These are phyloP conservation scores for Raja brachyura DNA, from an alignment of 2,113 vertebrate genomes.

Conservation along the genomic window DNA sequence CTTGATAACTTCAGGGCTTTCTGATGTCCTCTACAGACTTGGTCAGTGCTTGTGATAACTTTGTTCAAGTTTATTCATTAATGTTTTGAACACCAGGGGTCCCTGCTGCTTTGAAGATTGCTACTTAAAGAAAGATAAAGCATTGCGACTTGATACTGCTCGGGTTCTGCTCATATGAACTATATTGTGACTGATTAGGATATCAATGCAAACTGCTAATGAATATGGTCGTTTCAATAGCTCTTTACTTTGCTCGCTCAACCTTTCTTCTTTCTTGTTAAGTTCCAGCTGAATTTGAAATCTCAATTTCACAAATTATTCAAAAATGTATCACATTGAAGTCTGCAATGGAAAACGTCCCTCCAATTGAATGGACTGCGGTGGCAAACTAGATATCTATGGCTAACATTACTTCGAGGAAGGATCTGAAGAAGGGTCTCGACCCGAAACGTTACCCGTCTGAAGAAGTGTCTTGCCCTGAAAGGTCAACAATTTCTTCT, in stretches of 20 bases:
- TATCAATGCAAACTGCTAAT: background rate
- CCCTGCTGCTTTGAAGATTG: background rate
- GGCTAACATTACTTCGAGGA: background rate
- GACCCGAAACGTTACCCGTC: no score
- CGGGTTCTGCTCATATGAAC: background rate
- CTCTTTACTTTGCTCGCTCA: background rate
- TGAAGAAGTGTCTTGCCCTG: no score
- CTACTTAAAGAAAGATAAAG: background rate
- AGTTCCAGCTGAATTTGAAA: constrained; percentile 1
- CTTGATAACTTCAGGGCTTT: background rate
- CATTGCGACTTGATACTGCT: constrained; percentile 1
- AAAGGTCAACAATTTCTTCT: no score
- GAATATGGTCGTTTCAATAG: background rate
- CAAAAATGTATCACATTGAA: background rate
- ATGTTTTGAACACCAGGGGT: constrained; percentile 20
- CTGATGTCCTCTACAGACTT: background rate
- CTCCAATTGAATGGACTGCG: background rate
- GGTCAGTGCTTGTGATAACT: background rate
- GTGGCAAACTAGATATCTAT: background rate
- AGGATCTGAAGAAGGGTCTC: no score
- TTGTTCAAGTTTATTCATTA: background rate
- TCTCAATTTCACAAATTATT: background rate
- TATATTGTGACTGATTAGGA: background rate
- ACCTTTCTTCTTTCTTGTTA: background rate
- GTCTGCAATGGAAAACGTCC: background rate